phyloP scores from a whole-genome alignment of 1,140 invertebrate genomes.

The Dufourea novaeangliae region DNA sequence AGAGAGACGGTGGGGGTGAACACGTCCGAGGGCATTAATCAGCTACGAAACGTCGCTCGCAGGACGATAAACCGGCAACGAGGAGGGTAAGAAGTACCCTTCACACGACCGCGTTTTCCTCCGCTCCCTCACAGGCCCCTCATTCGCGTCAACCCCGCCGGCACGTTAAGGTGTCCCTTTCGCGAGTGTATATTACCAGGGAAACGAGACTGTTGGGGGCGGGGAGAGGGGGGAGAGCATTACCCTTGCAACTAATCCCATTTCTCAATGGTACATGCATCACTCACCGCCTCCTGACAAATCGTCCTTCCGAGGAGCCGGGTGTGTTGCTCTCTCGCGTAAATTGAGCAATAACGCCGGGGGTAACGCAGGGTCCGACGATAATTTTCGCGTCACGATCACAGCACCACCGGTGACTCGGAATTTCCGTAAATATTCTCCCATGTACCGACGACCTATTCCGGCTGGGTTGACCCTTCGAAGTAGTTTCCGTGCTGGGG shows the following conservation, averaged over 20 bases:
- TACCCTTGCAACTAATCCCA: conserved; percentile 49
- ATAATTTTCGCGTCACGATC: conserved; percentile 36
- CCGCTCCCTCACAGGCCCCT: background rate
- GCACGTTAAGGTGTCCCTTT: conserved; percentile 24
- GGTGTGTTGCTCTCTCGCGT: conserved; percentile 29
- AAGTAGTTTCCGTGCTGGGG: background rate
- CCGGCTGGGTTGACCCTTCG: background rate
- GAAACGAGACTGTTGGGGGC: conserved; percentile 33
- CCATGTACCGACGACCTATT: too few relatives aligned
- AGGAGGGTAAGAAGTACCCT: conserved; percentile 31
- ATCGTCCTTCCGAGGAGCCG: conserved; percentile 46
- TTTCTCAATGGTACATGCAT: conserved; percentile 48
- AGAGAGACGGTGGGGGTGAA: too few relatives aligned
- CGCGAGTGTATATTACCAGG: conserved; percentile 23
- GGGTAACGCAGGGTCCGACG: conserved; percentile 27
- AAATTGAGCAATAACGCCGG: conserved; percentile 49
- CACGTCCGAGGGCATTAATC: conserved; percentile 36
- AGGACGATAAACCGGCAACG: conserved; percentile 23
- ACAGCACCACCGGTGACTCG: background rate
- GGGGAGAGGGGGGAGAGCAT: conserved; percentile 12
- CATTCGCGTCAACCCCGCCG: background rate
- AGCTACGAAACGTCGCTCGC: conserved; percentile 14
- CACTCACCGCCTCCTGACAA: conserved; percentile 35
- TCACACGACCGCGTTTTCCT: conserved; percentile 7
- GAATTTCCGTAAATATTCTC: conserved; percentile 28